These are phyloP conservation scores for Hedya salicella DNA, from an alignment of 2,888 invertebrate species.

Conservation along the genomic window DNA sequence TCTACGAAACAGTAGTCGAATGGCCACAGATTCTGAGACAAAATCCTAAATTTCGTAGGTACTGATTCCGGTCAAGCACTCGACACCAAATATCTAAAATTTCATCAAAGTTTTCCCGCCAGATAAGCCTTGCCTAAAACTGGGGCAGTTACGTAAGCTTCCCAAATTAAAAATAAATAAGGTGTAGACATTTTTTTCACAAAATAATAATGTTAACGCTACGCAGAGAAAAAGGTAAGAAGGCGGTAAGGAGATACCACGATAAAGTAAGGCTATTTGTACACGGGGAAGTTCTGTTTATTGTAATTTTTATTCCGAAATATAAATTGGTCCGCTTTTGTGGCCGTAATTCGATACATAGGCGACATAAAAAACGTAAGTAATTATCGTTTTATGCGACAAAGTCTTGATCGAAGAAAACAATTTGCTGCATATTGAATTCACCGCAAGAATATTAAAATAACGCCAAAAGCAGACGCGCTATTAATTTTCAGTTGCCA, in stretches of 20 bases:
- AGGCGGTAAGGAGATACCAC: slow-evolving; percentile 16
- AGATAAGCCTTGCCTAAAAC: background rate
- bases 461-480: background rate
- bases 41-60: no score
- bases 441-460: slow-evolving; percentile 5
- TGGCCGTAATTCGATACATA: background rate
- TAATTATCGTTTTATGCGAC: slow-evolving; percentile 17
- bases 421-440: slow-evolving; percentile 1
- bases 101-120: no score
- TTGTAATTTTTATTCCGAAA: slow-evolving; percentile 19
- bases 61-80: no score
- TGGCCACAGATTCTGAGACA: no score
- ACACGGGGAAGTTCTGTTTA: slow-evolving; percentile 10
- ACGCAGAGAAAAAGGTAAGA: slow-evolving; percentile 10
- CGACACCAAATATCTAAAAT: no score
- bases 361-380: background rate
- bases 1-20: no score
- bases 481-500: background rate
- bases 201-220: slow-evolving; percentile 21
- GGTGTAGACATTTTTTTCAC: background rate
- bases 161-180: slow-evolving; percentile 20
- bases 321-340: slow-evolving; percentile 23
- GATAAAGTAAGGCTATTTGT: slow-evolving; percentile 30
- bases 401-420: slow-evolving; percentile 16
- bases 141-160: background rate